Evolutionary conservation across 2,113 vertebrate genomes (phyloP).

Genomic region (Tragelaphus buxtoni): DNA sequence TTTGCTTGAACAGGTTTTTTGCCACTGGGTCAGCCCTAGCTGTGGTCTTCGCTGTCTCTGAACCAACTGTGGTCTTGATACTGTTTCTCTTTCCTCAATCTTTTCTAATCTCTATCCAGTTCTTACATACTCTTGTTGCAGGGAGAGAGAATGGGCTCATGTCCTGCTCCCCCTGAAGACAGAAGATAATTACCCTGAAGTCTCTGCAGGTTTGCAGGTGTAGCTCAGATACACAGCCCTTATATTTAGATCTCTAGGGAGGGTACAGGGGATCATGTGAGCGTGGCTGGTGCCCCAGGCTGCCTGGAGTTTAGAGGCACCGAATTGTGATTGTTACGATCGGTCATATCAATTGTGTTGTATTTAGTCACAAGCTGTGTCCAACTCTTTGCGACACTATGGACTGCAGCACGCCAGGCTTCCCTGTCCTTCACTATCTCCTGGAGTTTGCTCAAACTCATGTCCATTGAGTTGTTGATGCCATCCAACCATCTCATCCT

Average conservation of each 20-base stretch:
- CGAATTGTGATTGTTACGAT: conserved; percentile 40
- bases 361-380: neutral
- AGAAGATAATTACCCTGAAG: conserved; percentile 11
- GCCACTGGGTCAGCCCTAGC: conserved; percentile 59
- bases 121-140: conserved; percentile 17
- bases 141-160: neutral
- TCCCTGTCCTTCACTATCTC: neutral
- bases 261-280: neutral
- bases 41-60: conserved; percentile 62
- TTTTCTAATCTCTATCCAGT: neutral
- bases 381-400: fast-evolving
- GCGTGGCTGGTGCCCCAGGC: neutral
- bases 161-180: neutral
- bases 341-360: neutral
- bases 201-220: neutral
- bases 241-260: conserved; percentile 6
- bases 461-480: neutral
- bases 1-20: conserved; percentile 71
- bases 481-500: neutral
- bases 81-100: conserved; percentile 17
- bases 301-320: neutral
- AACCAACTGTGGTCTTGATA: conserved; percentile 58
- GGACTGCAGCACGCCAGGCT: neutral
- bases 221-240: conserved; percentile 8
- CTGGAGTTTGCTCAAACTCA: neutral